Conservation (phyloP, 1,140 invertebrate species). For the Adoxophyes honmai region DNA sequence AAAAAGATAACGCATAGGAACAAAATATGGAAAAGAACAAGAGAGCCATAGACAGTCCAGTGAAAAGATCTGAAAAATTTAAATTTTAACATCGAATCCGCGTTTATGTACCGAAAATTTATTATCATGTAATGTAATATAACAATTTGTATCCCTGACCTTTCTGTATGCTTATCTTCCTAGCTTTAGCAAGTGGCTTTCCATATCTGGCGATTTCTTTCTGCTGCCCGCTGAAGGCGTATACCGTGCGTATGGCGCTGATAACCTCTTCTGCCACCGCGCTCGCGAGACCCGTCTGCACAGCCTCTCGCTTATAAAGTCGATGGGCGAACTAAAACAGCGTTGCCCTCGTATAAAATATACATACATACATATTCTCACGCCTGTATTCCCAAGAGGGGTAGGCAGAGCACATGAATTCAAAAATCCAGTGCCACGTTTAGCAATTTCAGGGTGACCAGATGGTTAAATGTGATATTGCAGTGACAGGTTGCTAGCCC, state of each 20-base stretch:
- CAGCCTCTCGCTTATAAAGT: conserved; percentile 23
- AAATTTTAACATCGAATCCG: too few species aligned
- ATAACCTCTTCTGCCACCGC: conserved; percentile 88
- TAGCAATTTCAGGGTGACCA: too few species aligned
- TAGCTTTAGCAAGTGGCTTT: conserved; percentile 77
- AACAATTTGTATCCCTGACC: conserved; percentile 34
- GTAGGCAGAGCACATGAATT: too few species aligned
- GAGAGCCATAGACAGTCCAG: conserved; percentile 31
- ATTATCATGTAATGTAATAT: background rate
- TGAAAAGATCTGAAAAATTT: conserved; percentile 30
- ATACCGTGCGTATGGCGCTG: conserved; percentile 85
- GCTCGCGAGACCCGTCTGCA: conserved; percentile 77
- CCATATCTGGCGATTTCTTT: conserved; percentile 83
- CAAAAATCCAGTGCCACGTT: too few species aligned
- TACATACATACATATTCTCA: too few species aligned
- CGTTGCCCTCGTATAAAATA: background rate
- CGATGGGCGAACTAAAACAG: conserved; percentile 16
- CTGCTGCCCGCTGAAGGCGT: conserved; percentile 86
- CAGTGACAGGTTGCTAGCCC: too few species aligned
- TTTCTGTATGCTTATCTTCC: conserved; percentile 80
- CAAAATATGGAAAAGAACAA: conserved; percentile 28
- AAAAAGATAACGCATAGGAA: conserved; percentile 33
- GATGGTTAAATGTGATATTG: too few species aligned
- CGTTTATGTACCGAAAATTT: too few species aligned
- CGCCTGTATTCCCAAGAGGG: too few species aligned